Evolutionary conservation across 37 sponge, comb jelly and placozoan genomes (phyloP), one percentile per base, ranked within the genome.

Genomic region (Diacarnus erythraeanus): DNA sequence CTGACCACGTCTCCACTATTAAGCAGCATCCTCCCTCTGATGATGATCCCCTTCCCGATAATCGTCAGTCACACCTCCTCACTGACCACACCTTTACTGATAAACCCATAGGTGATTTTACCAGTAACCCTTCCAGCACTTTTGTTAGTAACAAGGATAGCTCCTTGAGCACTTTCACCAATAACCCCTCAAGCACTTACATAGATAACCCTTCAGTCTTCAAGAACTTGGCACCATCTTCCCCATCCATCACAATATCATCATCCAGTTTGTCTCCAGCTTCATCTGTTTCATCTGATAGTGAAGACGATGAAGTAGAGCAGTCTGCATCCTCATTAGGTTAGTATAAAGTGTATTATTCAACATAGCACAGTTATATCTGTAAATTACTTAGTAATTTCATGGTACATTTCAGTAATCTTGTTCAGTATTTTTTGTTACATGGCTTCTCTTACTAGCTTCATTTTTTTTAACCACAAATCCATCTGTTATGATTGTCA

Each of bases 271-370:
- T 27, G 25, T 38, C 42, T 22, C 64, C 42, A 9, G 8, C 64
- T 10, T 64, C 78, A 0, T 43, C 69, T 15, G 9, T 35, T n/a
- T 59, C 58, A 26, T 41, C 42, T 3, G 83, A 82, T 26, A 74
- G 75, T 51, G 83, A 82, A 27, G 75, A 74, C 4, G 75, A 81
- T 33, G 71, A 80, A 27, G 71, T 72, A 20, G 60, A 71, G n/a
- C 39, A 30, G 36, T 38, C 25, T 66, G 34, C 25, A 47, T 12
- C 51, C 6, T 47, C 51, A 47, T n/a, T n/a, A n/a, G n/a, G n/a
- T n/a, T n/a, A n/a, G n/a, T n/a, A n/a, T n/a, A n/a, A n/a, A n/a
- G n/a, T n/a, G n/a, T n/a, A n/a, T n/a, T n/a, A n/a, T n/a, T n/a
- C n/a, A n/a, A n/a, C n/a, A n/a, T n/a, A n/a, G n/a, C n/a, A n/a